Base-by-base conservation (phyloP, 1,140 invertebrate species). In the Bombus ignitus region DNA sequence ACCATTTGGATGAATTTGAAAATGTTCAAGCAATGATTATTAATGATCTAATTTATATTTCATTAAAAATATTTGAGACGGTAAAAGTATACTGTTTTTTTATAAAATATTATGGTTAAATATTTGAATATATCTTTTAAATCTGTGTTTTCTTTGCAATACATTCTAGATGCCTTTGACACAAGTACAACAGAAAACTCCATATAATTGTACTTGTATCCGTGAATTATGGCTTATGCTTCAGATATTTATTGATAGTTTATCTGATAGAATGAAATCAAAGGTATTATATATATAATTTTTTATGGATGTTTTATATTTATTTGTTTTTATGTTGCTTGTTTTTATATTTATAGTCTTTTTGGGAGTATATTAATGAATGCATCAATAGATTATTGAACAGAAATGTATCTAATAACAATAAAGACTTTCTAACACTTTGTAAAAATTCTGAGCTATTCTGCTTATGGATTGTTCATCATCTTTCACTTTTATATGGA, bases 221-320 rank as follows among this genome's bases (percentile, higher is more conserved):
- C 92, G 94, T 87, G 95, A 96, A 91, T 85, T 96, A 68, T 96
- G 95, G 95, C 87, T 94, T 0, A 94, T 95, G 92, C 66, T 95
- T 53, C 93, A 95, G 84, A 89, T 94, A 81, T 91, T 95, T 35
- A 90, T 92, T n/a, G 92, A 92, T 65, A 89, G 89, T 47, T 78
- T 93, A 62, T 86, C 84, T 57, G 75, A 87, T 35, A 91, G 73
- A 62, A 89, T 78, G 9, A 91, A 91, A 73, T 83, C 85, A 25
- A 94, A 94, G 88, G 94, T 94, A 91, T 37, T 70, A 25, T 59
- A 65, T 25, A 70, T 79, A 9, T 53, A 42, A 35, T 44, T 47
- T 59, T 71, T 25, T 70, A 39, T 44, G 2, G 2, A 35, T n/a
- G 28, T 53, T 22, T 78, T 65, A 44, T 57, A 57, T 70, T 44